A percentile compares a stretch with the other conserved stretches of the same genome.
phyloP scores from a whole-genome alignment of 2,113 vertebrate genomes.

The Hippolais icterina region DNA sequence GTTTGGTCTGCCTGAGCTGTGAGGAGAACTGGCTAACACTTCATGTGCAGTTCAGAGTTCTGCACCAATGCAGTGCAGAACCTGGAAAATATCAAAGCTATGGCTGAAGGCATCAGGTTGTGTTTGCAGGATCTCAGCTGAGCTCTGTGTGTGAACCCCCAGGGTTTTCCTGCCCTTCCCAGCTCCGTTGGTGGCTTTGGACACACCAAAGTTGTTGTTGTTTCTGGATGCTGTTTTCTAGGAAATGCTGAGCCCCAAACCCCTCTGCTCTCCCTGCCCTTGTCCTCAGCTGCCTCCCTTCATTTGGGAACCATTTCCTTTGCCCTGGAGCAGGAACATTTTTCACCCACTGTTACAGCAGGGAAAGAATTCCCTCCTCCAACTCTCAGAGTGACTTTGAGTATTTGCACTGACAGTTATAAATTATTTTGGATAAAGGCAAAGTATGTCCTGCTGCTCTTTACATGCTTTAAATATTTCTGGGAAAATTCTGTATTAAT shows the following conservation, averaged over 20 bases:
- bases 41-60: neutral
- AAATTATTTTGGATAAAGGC: neutral
- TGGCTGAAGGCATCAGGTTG: neutral
- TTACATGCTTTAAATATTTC: neutral
- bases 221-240: neutral
- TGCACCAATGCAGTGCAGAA: neutral
- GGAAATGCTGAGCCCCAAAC: neutral
- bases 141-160: neutral
- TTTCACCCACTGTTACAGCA: neutral
- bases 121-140: neutral
- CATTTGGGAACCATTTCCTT: neutral
- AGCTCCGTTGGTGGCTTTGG: neutral
- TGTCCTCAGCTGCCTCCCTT: neutral
- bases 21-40: neutral
- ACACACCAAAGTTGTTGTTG: neutral
- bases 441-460: neutral
- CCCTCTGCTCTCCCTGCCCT: neutral
- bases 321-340: neutral
- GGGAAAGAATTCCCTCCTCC: neutral
- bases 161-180: neutral
- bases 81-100: rapidly evolving
- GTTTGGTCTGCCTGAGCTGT: neutral
- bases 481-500: neutral
- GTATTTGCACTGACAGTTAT: neutral
- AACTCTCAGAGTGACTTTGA: neutral